Percentiles rank a stretch among this genome's conserved stretches.
These are phyloP conservation scores for Lithobates sylvaticus DNA, from an alignment of 2,797 vertebrate genomes.

Conservation along the genomic window DNA sequence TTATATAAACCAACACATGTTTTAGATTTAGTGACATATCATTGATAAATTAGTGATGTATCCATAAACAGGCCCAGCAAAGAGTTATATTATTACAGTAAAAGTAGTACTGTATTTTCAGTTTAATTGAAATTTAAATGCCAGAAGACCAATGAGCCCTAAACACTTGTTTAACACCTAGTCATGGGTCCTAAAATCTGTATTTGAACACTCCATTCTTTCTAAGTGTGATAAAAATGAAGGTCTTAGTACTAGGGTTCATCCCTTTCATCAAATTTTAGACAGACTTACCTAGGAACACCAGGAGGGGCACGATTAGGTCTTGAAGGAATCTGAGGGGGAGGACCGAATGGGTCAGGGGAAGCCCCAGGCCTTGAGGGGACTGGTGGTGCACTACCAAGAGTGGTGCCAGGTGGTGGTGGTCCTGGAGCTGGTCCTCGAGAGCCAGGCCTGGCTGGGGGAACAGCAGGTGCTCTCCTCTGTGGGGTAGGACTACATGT, in stretches of 20 bases:
- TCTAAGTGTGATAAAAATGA: background rate
- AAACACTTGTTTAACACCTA: background rate
- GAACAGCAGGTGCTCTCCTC: constrained; percentile 93
- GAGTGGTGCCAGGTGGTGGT: constrained; percentile 85
- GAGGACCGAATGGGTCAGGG: constrained; percentile 92
- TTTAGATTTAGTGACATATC: background rate
- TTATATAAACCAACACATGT: background rate
- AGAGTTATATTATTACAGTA: background rate
- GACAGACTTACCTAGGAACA: constrained; percentile 92
- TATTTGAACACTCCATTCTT: background rate
- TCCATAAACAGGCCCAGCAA: background rate
- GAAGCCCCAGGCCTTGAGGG: constrained; percentile 95
- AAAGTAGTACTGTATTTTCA: background rate
- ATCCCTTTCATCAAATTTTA: background rate
- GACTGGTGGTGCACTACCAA: constrained; percentile 88
- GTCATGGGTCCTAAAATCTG: too few relatives aligned
- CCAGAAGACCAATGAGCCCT: background rate
- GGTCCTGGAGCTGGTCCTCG: constrained; percentile 92
- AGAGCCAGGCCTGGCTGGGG: constrained; percentile 88
- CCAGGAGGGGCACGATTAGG: constrained; percentile 96
- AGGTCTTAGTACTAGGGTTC: background rate
- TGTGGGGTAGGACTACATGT: constrained; percentile 95
- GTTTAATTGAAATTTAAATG: background rate
- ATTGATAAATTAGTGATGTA: background rate
- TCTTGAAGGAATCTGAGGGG: constrained; percentile 94